phyloP scores from a whole-genome alignment of 2,113 vertebrate genomes.

The Oriolus oriolus region DNA sequence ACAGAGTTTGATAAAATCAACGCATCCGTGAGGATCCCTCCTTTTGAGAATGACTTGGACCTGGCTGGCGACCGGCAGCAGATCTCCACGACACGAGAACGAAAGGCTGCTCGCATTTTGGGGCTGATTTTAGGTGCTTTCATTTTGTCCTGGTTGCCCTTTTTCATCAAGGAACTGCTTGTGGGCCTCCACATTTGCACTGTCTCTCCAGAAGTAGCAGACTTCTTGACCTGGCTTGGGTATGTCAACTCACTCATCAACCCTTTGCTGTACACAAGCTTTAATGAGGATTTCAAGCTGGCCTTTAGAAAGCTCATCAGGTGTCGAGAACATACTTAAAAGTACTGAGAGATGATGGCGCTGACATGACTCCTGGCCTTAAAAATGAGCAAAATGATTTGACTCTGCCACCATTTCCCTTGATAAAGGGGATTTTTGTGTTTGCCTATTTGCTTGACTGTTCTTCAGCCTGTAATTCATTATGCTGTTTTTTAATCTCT shows the following conservation, averaged over 20 bases:
- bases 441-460: slow-evolving; percentile 47
- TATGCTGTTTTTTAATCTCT: slow-evolving; percentile 66
- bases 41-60: slow-evolving; percentile 75
- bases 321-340: slow-evolving; percentile 77
- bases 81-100: slow-evolving; percentile 80
- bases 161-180: slow-evolving; percentile 88
- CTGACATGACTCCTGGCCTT: slow-evolving; percentile 40
- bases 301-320: slow-evolving; percentile 86
- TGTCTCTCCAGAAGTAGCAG: slow-evolving; percentile 77
- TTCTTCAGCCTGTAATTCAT: slow-evolving; percentile 50
- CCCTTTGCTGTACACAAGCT: slow-evolving; percentile 89
- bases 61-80: slow-evolving; percentile 76
- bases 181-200: slow-evolving; percentile 78
- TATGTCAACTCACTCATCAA: slow-evolving; percentile 92
- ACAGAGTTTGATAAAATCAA: slow-evolving; percentile 76
- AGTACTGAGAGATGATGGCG: background rate
- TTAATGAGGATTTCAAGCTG: slow-evolving; percentile 90
- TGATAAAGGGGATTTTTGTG: background rate
- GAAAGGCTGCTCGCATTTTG: slow-evolving; percentile 85
- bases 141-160: slow-evolving; percentile 89
- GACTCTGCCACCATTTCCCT: background rate
- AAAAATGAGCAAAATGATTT: slow-evolving; percentile 21
- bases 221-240: slow-evolving; percentile 88
- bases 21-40: slow-evolving; percentile 53
- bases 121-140: slow-evolving; percentile 89